phyloP scores from a whole-genome alignment of 2,113 vertebrate genomes.

The Platysteira castanea region DNA sequence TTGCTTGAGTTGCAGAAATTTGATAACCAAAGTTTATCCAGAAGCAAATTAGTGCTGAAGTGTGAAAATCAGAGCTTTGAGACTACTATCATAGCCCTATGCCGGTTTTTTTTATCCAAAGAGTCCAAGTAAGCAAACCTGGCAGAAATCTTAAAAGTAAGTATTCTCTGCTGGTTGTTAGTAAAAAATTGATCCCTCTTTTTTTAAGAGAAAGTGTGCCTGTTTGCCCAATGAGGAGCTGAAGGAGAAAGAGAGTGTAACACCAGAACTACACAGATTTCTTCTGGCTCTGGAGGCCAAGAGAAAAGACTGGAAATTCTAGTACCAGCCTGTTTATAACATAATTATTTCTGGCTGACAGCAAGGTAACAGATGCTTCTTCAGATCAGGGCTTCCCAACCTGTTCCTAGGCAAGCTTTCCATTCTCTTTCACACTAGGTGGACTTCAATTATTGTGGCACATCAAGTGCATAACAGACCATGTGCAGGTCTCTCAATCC shows the following conservation, averaged over 20 bases:
- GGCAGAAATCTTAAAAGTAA: not conserved
- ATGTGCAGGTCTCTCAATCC: not conserved
- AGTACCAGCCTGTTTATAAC: not conserved
- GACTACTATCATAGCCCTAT: not conserved
- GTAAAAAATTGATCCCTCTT: not conserved
- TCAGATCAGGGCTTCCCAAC: not conserved
- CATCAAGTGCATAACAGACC: not conserved
- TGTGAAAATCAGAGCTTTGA: slow-evolving; percentile 3
- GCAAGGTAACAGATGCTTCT: not conserved
- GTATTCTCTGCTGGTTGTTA: not conserved
- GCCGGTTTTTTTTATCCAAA: not conserved
- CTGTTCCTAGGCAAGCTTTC: not conserved
- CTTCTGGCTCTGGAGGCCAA: not conserved
- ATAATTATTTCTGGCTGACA: not conserved
- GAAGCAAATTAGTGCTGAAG: slow-evolving; percentile 7
- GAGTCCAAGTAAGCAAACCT: not conserved
- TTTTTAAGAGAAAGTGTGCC: not conserved
- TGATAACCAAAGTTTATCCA: slow-evolving; percentile 15
- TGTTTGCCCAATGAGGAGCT: not conserved
- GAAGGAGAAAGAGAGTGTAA: not conserved
- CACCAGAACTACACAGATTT: not conserved
- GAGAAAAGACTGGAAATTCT: not conserved
- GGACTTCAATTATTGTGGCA: not conserved
- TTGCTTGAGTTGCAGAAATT: not conserved
- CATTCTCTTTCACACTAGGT: not conserved